phyloP scores from a whole-genome alignment of 2,113 vertebrate genomes.

The Anhinga rufa region DNA sequence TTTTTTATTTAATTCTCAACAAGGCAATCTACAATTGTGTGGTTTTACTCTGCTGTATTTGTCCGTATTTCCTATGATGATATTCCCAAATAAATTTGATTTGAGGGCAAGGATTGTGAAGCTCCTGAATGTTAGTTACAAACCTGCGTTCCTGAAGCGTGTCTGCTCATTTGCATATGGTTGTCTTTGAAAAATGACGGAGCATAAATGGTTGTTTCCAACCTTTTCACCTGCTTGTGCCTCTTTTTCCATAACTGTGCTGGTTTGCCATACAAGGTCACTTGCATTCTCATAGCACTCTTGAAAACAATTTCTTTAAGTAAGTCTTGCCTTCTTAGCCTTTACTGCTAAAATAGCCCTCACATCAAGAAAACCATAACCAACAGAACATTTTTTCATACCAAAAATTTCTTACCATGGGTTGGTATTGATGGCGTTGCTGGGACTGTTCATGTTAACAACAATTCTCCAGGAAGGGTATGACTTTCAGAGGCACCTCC shows the following conservation, averaged over 20 bases:
- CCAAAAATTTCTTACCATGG: not conserved
- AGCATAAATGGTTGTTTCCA: not conserved
- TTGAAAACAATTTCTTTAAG: not conserved
- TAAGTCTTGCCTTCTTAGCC: not conserved
- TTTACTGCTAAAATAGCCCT: not conserved
- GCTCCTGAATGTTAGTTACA: conserved; percentile 38
- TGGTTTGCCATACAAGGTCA: not conserved
- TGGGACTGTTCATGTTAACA: not conserved
- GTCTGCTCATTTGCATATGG: not conserved
- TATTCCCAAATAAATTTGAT: conserved; percentile 74
- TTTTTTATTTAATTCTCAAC: conserved; percentile 69
- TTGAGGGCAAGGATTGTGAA: conserved; percentile 58
- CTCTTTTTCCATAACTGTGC: not conserved
- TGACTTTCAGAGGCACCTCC: not conserved
- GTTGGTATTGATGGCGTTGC: not conserved
- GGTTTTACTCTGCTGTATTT: conserved; percentile 69
- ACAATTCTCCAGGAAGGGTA: not conserved
- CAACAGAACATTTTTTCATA: not conserved
- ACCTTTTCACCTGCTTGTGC: not conserved
- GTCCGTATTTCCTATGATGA: conserved; percentile 67
- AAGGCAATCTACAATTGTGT: conserved; percentile 33
- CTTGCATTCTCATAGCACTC: not conserved
- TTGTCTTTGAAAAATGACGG: not conserved
- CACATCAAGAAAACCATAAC: not conserved
- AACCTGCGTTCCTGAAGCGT: not conserved